Evolutionary conservation across 2,113 vertebrate genomes (phyloP), one percentile per base, ranked within the genome.

Genomic region (Caracal caracal): DNA sequence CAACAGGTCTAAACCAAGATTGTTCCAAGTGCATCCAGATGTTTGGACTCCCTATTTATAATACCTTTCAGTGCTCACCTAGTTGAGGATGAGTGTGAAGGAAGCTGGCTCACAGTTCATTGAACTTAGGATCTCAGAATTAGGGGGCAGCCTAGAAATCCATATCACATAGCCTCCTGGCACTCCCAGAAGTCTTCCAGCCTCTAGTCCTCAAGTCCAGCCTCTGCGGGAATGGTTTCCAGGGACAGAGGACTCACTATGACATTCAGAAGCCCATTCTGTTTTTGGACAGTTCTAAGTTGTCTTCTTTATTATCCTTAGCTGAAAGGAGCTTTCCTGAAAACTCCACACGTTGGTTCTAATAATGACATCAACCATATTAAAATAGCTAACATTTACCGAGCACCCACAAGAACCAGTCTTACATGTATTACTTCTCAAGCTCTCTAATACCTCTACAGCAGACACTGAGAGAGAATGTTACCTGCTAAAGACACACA

Each of bases 261-360:
- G 56, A 71, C 68, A 35, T 68, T 89, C 70, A 93, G 63, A 95
- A 93, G 49, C 33, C 24, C n/a, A 56, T 80, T 71, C 71, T 94
- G 22, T 24, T 95, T 96, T 89, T 53, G 30, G n/a, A 88, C 51
- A 88, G 37, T 65, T 28, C 43, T 66, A 88, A 78, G 24, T 65
- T 10, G 70, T 95, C 76, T 68, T 88, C 65, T 73, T 85, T 43
- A 92, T 75, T 90, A 93, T 61, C 35, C 24, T 95, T 82, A 92
- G 93, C 22, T 82, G 95, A 97, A 93, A 92, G 35, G 79, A 30
- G 30, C 43, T 83, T 92, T 53, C 68, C 81, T 76, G 16, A 53
- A 35, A 88, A n/a, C n/a, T 70, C 88, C 12, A 65, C 35, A 43
- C 37, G 40, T 79, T 63, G 26, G n/a, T 53, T 81, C 40, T 47